Evolutionary conservation across 1,140 invertebrate genomes (phyloP), one percentile per base, ranked within the genome.

Genomic region (Hirudo medicinalis): DNA sequence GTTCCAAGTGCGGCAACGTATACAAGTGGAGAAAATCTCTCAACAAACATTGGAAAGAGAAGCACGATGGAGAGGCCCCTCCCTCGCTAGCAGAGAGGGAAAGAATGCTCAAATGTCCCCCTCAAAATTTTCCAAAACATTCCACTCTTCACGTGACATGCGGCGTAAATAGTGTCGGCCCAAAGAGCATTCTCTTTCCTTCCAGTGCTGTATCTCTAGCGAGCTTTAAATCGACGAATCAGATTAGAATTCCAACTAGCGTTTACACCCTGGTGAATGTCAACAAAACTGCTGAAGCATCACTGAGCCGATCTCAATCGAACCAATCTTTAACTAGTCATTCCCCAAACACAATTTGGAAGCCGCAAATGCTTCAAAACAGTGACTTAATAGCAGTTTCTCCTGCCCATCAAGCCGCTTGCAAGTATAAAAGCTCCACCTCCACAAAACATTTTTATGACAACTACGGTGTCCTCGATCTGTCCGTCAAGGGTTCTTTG

Each of bases 1-100:
- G 81, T 72, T 81, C 81, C 11, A 79, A 78, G 63, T 82, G 81
- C 76, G 80, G 80, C 0, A 82, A 81, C 75, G 77, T 80, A 36
- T 82, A 82, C 74, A 82, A 81, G 74, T 82, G 81, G 80, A 73
- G 80, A 54, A 82, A 82, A 69, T 80, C 79, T n/a, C 73, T 82
- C 0, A 82, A 82, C 73, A 82, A 82, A 74, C 81, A 82, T 72
- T 82, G 81, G 81, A 82, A 82, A 75, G 81, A 82, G 70, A 82
- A 82, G 70, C 81, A 82, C 74, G 77, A 75, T 72, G 76, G 57
- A 6, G 57, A 63, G 29, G 29, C 57, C 11, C 57, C 57, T 19
- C 29, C 57, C 29, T 63, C 29, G 29, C 22, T 32, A 63, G 22
- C 29, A 63, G 22, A 63, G 15, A 63, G 29, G 29, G 57, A 63